Evolutionary conservation across 2,113 vertebrate genomes (phyloP).

Genomic region (Scartelaos histophorus): DNA sequence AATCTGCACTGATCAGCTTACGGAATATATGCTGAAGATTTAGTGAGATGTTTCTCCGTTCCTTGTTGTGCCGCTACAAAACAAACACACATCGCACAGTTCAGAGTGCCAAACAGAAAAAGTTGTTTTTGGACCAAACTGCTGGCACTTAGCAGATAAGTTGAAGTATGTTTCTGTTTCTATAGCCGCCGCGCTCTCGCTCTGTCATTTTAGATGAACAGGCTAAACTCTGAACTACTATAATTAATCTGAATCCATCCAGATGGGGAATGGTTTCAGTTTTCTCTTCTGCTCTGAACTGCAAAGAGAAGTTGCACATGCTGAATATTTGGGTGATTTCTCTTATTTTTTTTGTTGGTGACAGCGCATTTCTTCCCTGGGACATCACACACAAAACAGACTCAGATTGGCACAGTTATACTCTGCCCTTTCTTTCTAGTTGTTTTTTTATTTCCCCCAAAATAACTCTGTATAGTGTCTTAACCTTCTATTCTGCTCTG

Average conservation of each 20-base stretch:
- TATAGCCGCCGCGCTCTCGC: constrained; percentile 10
- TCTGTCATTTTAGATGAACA: constrained; percentile 48
- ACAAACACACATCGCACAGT: constrained; percentile 11
- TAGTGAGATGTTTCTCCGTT: constrained; percentile 10
- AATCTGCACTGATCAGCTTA: background rate
- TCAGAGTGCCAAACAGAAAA: constrained; percentile 23
- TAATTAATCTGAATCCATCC: constrained; percentile 58
- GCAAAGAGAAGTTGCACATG: constrained; percentile 32
- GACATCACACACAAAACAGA: background rate
- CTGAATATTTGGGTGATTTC: constrained; percentile 21
- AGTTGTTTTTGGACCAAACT: constrained; percentile 34
- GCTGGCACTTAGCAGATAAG: constrained; percentile 33
- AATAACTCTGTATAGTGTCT: background rate
- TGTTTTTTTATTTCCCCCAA: background rate
- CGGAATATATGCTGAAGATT: constrained; percentile 6
- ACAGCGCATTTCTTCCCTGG: background rate
- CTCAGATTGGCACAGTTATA: background rate
- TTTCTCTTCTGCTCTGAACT: constrained; percentile 30
- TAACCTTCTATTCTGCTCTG: background rate
- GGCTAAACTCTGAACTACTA: constrained; percentile 29
- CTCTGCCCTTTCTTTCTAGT: background rate
- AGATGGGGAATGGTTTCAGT: constrained; percentile 51
- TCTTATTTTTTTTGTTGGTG: constrained; percentile 10
- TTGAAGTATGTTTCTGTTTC: constrained; percentile 15
- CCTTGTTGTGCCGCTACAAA: constrained; percentile 11